A percentile compares a stretch with the other conserved stretches of the same genome.
Evolutionary conservation across 2,797 vertebrate species (phyloP).

Genomic region (Halcyon leucocephala): DNA sequence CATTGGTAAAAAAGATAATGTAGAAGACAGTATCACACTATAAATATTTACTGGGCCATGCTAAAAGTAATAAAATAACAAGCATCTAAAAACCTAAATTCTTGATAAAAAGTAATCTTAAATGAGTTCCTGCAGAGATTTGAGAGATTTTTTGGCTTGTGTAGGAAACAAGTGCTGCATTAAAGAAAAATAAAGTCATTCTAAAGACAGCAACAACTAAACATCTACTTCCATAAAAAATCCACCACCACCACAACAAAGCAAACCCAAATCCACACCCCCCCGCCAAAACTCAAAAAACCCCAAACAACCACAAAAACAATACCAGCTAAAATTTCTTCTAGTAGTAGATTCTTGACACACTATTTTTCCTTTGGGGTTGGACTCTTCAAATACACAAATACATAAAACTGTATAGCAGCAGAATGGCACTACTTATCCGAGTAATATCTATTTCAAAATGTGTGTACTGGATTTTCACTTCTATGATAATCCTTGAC

Average conservation of each 20-base stretch:
- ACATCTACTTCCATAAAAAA: not conserved
- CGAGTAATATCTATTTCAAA: not conserved
- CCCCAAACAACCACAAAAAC: rapidly evolving
- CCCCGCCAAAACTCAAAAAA: not conserved
- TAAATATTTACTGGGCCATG: not conserved
- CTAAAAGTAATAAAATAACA: not conserved
- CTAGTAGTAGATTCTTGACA: not conserved
- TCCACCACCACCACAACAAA: not conserved
- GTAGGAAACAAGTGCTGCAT: not conserved
- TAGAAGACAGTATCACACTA: not conserved
- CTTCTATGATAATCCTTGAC: not conserved
- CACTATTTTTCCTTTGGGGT: not conserved
- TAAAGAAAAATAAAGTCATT: not conserved
- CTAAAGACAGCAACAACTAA: not conserved
- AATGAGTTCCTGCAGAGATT: not conserved
- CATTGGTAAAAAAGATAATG: not conserved
- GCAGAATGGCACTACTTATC: not conserved
- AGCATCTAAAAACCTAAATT: not conserved
- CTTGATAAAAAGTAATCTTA: conserved; percentile 10
- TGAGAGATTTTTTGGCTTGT: not conserved
- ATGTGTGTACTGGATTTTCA: not conserved
- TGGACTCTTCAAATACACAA: not conserved
- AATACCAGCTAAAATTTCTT: not conserved
- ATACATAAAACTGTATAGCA: not conserved
- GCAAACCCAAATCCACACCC: not conserved